Conservation (phyloP, 2,888 invertebrate genomes). For the Sipunculus nudus region DNA sequence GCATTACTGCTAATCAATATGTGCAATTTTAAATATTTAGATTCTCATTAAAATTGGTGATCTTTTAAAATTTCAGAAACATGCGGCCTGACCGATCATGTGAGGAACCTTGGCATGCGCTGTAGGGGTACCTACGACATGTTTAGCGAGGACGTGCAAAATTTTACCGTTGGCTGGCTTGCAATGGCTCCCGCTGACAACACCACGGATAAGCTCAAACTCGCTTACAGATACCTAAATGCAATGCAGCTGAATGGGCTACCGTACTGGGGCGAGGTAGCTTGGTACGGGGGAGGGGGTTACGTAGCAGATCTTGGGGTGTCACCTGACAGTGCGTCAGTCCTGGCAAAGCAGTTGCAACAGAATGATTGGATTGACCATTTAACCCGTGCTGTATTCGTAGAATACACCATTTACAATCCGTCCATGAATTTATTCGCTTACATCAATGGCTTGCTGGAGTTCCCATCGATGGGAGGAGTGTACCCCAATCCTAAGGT, state of each 20-base stretch:
- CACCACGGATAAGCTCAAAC: not conserved
- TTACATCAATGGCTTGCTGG: constrained; percentile 46
- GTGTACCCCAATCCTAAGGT: constrained; percentile 42
- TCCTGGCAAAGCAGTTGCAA: constrained; percentile 4
- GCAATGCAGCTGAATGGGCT: constrained; percentile 17
- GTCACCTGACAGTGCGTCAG: constrained; percentile 14
- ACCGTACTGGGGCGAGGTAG: constrained; percentile 21
- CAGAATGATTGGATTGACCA: constrained; percentile 34
- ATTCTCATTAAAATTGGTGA: too few species aligned
- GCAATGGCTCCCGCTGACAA: not conserved
- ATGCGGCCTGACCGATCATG: too few species aligned
- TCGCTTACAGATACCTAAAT: not conserved
- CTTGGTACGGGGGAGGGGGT: constrained; percentile 38
- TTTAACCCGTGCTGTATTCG: constrained; percentile 34
- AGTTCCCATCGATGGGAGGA: constrained; percentile 54
- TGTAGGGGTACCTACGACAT: not conserved
- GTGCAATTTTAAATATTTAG: too few species aligned
- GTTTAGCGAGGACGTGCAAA: not conserved
- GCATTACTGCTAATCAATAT: too few species aligned
- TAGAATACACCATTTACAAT: constrained; percentile 43
- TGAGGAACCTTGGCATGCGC: not conserved
- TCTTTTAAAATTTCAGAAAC: too few species aligned
- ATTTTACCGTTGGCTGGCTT: not conserved
- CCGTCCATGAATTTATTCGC: constrained; percentile 48
- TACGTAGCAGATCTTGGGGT: constrained; percentile 35